Percentiles rank a stretch among this genome's conserved stretches.
Conservation (phyloP, 2,888 invertebrate species). For the Drosophila borborema region DNA sequence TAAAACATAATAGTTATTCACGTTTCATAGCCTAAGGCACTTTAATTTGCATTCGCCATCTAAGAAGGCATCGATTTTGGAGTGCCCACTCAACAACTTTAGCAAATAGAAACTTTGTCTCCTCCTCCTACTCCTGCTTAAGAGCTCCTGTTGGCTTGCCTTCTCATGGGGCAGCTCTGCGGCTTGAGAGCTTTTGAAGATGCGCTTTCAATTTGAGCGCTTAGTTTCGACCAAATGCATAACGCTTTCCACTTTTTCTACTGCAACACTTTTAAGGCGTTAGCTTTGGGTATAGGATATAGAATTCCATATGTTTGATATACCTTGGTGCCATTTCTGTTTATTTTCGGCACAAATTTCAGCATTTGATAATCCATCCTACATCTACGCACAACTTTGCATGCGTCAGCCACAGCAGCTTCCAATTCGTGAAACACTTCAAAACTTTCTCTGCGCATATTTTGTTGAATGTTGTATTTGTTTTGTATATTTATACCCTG, state of each 20-base stretch:
- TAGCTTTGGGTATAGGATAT: background rate
- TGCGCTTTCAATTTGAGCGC: background rate
- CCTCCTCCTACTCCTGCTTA: background rate
- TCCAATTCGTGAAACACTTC: constrained; percentile 37
- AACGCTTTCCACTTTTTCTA: background rate
- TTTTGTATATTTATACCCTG: constrained; percentile 56
- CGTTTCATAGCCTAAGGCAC: constrained; percentile 19
- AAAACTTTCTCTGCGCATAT: constrained; percentile 49
- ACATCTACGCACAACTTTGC: background rate
- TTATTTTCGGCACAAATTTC: constrained; percentile 7
- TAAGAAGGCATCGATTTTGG: constrained; percentile 28
- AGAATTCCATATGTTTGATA: constrained; percentile 6
- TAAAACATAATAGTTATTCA: constrained; percentile 51
- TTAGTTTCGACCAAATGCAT: background rate
- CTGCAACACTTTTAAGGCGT: background rate
- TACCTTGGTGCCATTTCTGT: constrained; percentile 8
- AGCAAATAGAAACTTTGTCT: background rate
- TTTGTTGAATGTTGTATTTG: constrained; percentile 51
- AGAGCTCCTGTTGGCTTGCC: background rate
- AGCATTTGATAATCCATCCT: constrained; percentile 23
- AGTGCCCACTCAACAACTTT: background rate
- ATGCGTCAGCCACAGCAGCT: constrained; percentile 1
- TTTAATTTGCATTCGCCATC: constrained; percentile 47
- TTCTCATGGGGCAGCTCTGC: background rate
- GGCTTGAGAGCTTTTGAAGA: background rate